Base-by-base conservation (phyloP, 2,888 invertebrate genomes). In the Stratiomys singularior region DNA sequence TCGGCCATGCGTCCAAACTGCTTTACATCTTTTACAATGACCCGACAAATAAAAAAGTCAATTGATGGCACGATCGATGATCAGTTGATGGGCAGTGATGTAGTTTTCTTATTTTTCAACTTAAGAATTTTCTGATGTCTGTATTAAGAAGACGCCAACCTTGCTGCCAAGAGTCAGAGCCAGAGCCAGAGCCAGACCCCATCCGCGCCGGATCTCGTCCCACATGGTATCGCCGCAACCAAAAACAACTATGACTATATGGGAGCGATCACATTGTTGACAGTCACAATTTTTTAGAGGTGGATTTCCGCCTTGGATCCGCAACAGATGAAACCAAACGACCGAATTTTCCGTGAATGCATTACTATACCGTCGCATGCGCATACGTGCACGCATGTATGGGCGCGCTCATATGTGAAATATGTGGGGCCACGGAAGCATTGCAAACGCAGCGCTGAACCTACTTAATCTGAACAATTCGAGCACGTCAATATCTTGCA, bases 41-140 rank as follows among this genome's bases (percentile, higher is more conserved):
- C n/a, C 21, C 30, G 66, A n/a, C 37, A 18, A 25, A 46, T 37
- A 47, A 69, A 46, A 25, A 46, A n/a, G 21, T 47, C 56, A 18
- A 72, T 72, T 52, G 71, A 72, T 56, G 52, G 71, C 52, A 52
- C 71, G 52, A 72, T 72, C 71, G 71, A 72, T 72, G 66, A 66
- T 66, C 30, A 66, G 66, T 66, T 66, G 66, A 52, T 30, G 71
- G 28, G 56, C 30, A 72, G 56, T 72, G 27, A 52, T 72, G 71
- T 23, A 56, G 71, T 72, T 27, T 27, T 56, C 23, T 66, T 37
- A 37, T 66, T 66, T 37, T 37, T 37, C 28, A 37, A n/a, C 21
- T 72, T 27, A 56, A 72, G 71, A 27, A 58, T 28, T 56, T 52
- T 72, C 23, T 74, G 74, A 74, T 74, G 74, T 74, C 74, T 74